Evolutionary conservation across 2,797 vertebrate genomes (phyloP).

Genomic region (Acestrorhynchus altus): DNA sequence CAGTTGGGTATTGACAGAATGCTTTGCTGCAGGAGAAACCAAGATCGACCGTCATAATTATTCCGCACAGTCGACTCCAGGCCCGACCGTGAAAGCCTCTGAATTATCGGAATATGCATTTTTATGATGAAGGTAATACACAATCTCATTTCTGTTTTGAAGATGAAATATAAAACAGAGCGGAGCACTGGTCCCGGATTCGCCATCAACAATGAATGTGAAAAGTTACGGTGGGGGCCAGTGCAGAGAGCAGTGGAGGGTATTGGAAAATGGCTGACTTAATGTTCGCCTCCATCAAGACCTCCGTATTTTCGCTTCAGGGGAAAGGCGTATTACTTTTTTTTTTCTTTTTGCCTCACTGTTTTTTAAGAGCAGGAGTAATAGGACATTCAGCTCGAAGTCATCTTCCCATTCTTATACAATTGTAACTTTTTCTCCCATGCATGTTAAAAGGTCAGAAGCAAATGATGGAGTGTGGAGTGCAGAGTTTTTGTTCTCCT

Average conservation of each 20-base stretch:
- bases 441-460: slow-evolving; percentile 52
- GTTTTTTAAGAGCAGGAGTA: slow-evolving; percentile 36
- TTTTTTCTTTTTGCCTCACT: not conserved
- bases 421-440: slow-evolving; percentile 25
- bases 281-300: slow-evolving; percentile 44
- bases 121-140: slow-evolving; percentile 55
- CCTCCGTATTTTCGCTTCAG: slow-evolving; percentile 31
- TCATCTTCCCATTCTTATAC: slow-evolving; percentile 18
- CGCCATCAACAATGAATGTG: slow-evolving; percentile 33
- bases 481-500: slow-evolving; percentile 36
- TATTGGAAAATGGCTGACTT: slow-evolving; percentile 21
- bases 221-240: slow-evolving; percentile 1
- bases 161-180: slow-evolving; percentile 44
- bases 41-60: slow-evolving; percentile 56
- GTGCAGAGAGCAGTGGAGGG: not conserved
- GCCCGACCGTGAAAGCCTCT: slow-evolving; percentile 29
- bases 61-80: slow-evolving; percentile 31
- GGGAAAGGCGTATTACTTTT: slow-evolving; percentile 21
- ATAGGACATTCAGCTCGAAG: slow-evolving; percentile 17
- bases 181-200: slow-evolving; percentile 11
- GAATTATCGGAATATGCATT: slow-evolving; percentile 54
- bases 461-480: slow-evolving; percentile 49
- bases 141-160: slow-evolving; percentile 50
- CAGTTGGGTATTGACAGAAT: slow-evolving; percentile 53
- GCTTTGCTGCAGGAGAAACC: slow-evolving; percentile 38